A percentile compares a stretch with the other conserved stretches of the same genome.
phyloP scores from a whole-genome alignment of 2,888 invertebrate genomes.

The Campopleginae sp. region DNA sequence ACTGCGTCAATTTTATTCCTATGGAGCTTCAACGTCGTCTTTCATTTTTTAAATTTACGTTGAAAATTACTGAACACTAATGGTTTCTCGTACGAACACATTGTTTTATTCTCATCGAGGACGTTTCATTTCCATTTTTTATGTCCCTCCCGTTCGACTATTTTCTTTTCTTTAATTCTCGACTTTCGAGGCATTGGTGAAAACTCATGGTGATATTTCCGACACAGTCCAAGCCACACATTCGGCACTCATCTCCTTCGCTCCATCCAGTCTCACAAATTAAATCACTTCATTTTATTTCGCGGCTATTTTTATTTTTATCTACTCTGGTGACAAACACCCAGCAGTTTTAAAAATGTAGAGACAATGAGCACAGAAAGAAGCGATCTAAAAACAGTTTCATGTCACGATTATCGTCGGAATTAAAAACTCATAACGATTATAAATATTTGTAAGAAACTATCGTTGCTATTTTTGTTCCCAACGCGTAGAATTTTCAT shows the following conservation, averaged over 20 bases:
- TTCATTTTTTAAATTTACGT: background rate
- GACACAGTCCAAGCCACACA: background rate
- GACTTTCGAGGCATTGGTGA: conserved; percentile 11
- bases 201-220: background rate
- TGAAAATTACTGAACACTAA: conserved; percentile 22
- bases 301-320: conserved; percentile 11
- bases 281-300: conserved; percentile 19
- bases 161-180: conserved; percentile 15
- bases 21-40: background rate
- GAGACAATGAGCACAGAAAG: background rate
- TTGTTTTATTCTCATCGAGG: conserved; percentile 11
- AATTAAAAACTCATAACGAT: background rate
- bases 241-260: conserved; percentile 15
- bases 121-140: conserved; percentile 12
- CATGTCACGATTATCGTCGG: background rate
- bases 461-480: background rate
- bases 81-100: conserved; percentile 34
- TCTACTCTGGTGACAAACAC: background rate
- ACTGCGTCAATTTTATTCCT: background rate
- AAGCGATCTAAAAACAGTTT: conserved; percentile 7
- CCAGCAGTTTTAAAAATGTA: background rate
- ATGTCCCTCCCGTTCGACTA: conserved; percentile 2
- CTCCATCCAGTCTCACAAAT: background rate
- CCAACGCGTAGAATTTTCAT: background rate
- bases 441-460: background rate